Evolutionary conservation across 2,888 invertebrate genomes (phyloP).

Genomic region (Galerucella nymphaeae): DNA sequence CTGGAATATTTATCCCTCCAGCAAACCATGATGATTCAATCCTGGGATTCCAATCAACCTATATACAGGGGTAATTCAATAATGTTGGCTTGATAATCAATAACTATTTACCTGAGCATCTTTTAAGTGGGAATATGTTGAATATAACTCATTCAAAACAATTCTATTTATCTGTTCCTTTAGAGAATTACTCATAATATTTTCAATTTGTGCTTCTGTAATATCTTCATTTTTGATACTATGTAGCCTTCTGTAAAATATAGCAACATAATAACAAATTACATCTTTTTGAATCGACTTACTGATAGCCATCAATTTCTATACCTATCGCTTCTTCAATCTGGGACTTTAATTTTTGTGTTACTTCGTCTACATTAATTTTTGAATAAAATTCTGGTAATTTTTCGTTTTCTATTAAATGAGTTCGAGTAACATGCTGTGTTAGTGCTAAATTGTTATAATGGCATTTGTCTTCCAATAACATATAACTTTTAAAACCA

Average conservation of each 20-base stretch:
- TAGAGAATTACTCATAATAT: conserved; percentile 67
- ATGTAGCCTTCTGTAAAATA: conserved; percentile 57
- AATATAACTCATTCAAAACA: conserved; percentile 71
- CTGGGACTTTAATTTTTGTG: conserved; percentile 67
- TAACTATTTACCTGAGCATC: conserved; percentile 68
- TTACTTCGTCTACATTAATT: conserved; percentile 62
- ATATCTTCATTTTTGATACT: conserved; percentile 55
- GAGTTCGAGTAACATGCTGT: conserved; percentile 83
- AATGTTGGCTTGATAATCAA: conserved; percentile 42
- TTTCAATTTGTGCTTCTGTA: conserved; percentile 60
- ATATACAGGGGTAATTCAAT: conserved; percentile 50
- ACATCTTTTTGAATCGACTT: conserved; percentile 42
- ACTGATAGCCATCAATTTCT: conserved; percentile 72
- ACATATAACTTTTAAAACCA: conserved; percentile 75
- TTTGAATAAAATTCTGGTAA: conserved; percentile 72
- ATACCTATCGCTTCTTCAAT: conserved; percentile 75
- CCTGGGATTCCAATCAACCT: conserved; percentile 82
- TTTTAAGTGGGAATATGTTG: conserved; percentile 72
- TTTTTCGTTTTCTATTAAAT: conserved; percentile 70
- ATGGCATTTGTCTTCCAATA: conserved; percentile 72
- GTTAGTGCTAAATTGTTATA: conserved; percentile 78
- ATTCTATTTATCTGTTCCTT: conserved; percentile 78
- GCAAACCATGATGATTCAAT: conserved; percentile 89
- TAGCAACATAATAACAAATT: conserved; percentile 12
- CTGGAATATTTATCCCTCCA: conserved; percentile 76